Evolutionary conservation across 2,797 vertebrate species (phyloP), one percentile per base, ranked within the genome.

Genomic region (Chiroxiphia lanceolata): DNA sequence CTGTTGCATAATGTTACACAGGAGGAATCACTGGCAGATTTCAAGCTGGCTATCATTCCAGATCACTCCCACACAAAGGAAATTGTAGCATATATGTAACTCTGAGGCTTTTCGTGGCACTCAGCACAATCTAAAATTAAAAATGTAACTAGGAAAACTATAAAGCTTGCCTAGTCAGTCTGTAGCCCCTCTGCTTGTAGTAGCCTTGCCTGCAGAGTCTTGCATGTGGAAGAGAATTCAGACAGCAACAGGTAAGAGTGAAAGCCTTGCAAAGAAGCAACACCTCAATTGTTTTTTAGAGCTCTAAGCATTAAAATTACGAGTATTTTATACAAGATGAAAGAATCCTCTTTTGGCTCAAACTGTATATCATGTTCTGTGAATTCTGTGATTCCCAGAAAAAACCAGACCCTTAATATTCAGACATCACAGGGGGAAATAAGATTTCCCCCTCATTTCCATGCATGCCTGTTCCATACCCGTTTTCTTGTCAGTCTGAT

Each of bases 51-150:
- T 81, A 88, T 95, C 78, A 31, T 96, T 97, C 93, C 88, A 83
- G 76, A 95, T 94, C 91, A 87, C 96, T 94, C 93, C 96, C 89
- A 92, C 94, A 91, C 95, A 96, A 94, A 95, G 93, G 91, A 92
- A 96, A 93, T 81, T 78, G 92, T 97, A 95, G 68, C 14, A 26
- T 89, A 54, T 59, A 91, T 72, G 83, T 72, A 93, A 90, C 72
- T 87, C 47, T 74, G 79, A 94, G 85, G 71, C 33, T 89, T 95
- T 94, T 95, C 89, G 69, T 89, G 89, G 86, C 9, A 31, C 29
- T 47, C 88, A 87, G 67, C 90, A 76, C 53, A 87, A 93, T 78
- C 86, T 95, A 83, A 93, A 92, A 87, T 91, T 40, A 74, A 91
- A 93, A 89, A 51, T 87, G 63, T 20, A 40, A 31, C 64, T 74